Conservation (phyloP, 1,140 invertebrate genomes). For the Babylonia areolata region DNA sequence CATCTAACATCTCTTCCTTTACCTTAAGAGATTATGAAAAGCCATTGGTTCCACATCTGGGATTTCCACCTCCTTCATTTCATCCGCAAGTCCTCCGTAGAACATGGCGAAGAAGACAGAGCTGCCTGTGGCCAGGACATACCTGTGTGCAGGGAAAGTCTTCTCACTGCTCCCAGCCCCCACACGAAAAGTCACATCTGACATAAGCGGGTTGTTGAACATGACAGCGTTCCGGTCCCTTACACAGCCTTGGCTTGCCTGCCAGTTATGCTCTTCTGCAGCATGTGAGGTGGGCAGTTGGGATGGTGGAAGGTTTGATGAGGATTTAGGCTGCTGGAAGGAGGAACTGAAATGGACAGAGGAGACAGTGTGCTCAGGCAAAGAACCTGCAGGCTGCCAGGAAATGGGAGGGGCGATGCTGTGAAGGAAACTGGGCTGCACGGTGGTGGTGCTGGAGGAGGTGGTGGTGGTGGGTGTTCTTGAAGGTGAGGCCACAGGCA, state of each 20-base stretch:
- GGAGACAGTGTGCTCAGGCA: constrained; percentile 46
- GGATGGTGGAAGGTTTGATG: no score
- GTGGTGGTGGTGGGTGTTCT: constrained; percentile 26
- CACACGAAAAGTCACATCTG: constrained; percentile 88
- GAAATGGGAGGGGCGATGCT: neutral
- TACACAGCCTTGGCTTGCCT: constrained; percentile 81
- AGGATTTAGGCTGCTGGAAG: neutral
- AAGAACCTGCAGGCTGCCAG: constrained; percentile 39
- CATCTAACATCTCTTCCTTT: no score
- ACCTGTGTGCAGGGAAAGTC: constrained; percentile 89
- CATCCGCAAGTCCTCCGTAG: constrained; percentile 82
- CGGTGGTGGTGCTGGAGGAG: constrained; percentile 30
- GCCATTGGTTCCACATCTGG: constrained; percentile 90
- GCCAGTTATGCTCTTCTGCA: constrained; percentile 84
- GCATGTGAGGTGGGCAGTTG: constrained; percentile 63
- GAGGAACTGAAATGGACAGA: constrained; percentile 41
- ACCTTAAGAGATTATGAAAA: constrained; percentile 78
- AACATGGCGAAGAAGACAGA: constrained; percentile 93
- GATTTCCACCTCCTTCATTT: constrained; percentile 85
- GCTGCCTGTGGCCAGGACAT: constrained; percentile 88
- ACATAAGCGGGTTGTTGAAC: constrained; percentile 88
- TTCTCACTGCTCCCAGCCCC: constrained; percentile 77
- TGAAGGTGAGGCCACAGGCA: neutral
- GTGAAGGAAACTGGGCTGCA: neutral
- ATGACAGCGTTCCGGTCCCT: constrained; percentile 86